phyloP scores from a whole-genome alignment of 2,113 vertebrate genomes.

The Notechis scutatus region DNA sequence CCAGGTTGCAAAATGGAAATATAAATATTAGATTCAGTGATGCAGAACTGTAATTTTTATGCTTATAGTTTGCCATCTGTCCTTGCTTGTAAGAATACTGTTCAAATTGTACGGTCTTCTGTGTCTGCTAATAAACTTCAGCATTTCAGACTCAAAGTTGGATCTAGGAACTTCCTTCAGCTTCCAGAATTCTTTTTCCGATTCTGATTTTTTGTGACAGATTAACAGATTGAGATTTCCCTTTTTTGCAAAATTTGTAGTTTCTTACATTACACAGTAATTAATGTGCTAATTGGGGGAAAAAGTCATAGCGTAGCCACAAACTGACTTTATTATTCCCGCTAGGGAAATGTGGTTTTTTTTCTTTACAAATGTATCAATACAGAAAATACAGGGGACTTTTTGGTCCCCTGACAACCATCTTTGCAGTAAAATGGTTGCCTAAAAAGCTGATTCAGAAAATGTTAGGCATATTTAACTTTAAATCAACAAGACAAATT shows the following conservation, averaged over 20 bases:
- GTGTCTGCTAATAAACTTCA: background rate
- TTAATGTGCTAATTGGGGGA: background rate
- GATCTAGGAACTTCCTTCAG: background rate
- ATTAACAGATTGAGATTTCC: background rate
- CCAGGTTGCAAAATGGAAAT: conserved; percentile 12
- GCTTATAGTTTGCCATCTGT: background rate
- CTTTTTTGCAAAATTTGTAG: background rate
- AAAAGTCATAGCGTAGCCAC: background rate
- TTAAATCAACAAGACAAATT: background rate
- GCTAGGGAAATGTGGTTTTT: background rate
- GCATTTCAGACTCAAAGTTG: background rate
- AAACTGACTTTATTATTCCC: background rate
- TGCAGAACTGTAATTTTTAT: conserved; percentile 1
- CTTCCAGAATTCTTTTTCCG: background rate
- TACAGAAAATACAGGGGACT: background rate
- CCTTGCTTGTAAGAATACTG: background rate
- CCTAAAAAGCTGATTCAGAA: background rate
- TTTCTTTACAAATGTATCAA: background rate
- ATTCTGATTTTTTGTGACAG: background rate
- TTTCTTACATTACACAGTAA: background rate
- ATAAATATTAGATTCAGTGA: background rate
- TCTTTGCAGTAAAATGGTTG: background rate
- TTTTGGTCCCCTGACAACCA: background rate
- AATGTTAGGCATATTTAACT: background rate
- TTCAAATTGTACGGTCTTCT: background rate